A percentile compares a stretch with the other conserved stretches of the same genome.
These are phyloP conservation scores for Pollenia griseotomentosa DNA, from an alignment of 2,888 invertebrate genomes.

Conservation along the genomic window DNA sequence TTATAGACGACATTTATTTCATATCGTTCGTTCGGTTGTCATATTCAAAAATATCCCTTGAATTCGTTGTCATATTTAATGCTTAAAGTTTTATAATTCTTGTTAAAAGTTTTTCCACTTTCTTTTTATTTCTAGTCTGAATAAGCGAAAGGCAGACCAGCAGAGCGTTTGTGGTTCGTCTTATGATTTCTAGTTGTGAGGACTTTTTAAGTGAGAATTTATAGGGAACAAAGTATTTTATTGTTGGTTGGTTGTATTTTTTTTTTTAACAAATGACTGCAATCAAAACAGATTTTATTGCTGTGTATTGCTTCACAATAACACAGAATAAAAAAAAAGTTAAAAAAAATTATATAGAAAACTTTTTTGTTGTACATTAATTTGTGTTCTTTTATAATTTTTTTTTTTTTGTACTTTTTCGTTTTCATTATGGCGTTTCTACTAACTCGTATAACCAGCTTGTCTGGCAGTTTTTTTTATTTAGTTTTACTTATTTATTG, in stretches of 20 bases:
- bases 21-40: constrained; percentile 24
- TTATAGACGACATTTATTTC: neutral
- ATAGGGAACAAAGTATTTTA: constrained; percentile 70
- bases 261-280: constrained; percentile 71
- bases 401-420: constrained; percentile 40
- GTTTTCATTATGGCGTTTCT: constrained; percentile 26
- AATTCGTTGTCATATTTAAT: constrained; percentile 69
- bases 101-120: constrained; percentile 60
- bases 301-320: constrained; percentile 59
- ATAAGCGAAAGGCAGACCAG: constrained; percentile 30
- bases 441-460: constrained; percentile 21
- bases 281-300: constrained; percentile 72
- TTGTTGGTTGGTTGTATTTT: constrained; percentile 42
- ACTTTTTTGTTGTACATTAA: constrained; percentile 67
- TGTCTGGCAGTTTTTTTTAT: constrained; percentile 25
- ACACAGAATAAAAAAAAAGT: constrained; percentile 23
- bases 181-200: constrained; percentile 48
- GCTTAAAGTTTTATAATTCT: constrained; percentile 57
- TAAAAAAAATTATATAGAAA: constrained; percentile 63
- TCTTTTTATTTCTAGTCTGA: constrained; percentile 18
- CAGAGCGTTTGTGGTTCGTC: neutral
- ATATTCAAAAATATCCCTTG: constrained; percentile 46
- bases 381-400: constrained; percentile 68
- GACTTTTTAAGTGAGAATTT: constrained; percentile 69
- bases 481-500: constrained; percentile 1